These are phyloP conservation scores for Caenorhabditis brenneri DNA, from an alignment of 1,140 invertebrate species.

Conservation along the genomic window DNA sequence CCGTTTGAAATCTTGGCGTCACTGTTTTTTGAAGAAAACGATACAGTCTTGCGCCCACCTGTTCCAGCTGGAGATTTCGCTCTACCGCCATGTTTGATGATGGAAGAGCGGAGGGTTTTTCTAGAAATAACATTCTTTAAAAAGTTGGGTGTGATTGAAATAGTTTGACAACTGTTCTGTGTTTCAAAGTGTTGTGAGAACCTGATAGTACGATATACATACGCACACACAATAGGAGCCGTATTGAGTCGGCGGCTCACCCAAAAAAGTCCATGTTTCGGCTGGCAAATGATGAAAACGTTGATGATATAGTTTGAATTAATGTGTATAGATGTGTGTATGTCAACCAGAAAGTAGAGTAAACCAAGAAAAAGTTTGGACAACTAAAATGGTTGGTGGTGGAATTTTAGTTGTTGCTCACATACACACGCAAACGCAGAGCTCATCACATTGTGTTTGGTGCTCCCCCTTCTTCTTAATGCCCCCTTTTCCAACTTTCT, in stretches of 20 bases:
- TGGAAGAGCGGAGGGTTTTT: slow-evolving; percentile 56
- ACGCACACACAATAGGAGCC: no score
- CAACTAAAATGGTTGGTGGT: not conserved
- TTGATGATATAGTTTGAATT: not conserved
- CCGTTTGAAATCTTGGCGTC: slow-evolving; percentile 74
- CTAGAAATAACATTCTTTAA: slow-evolving; percentile 1
- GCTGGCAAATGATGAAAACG: no score
- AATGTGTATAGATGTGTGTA: no score
- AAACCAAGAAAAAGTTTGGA: not conserved
- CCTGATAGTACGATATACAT: no score
- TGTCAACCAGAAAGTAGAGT: not conserved
- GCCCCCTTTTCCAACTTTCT: not conserved
- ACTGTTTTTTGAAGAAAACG: slow-evolving; percentile 65
- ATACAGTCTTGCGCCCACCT: slow-evolving; percentile 67
- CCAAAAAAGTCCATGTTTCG: not conserved
- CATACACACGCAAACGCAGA: not conserved
- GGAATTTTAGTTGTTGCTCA: not conserved
- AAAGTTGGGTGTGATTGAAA: not conserved
- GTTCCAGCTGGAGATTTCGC: slow-evolving; percentile 59
- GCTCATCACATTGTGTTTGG: slow-evolving; percentile 36
- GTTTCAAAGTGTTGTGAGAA: no score
- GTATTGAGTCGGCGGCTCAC: no score
- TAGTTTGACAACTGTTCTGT: no score
- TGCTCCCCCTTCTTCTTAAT: not conserved
- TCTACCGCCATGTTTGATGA: slow-evolving; percentile 58